Conservation (phyloP, 2,888 invertebrate species). For the Pyrrhia umbra region DNA sequence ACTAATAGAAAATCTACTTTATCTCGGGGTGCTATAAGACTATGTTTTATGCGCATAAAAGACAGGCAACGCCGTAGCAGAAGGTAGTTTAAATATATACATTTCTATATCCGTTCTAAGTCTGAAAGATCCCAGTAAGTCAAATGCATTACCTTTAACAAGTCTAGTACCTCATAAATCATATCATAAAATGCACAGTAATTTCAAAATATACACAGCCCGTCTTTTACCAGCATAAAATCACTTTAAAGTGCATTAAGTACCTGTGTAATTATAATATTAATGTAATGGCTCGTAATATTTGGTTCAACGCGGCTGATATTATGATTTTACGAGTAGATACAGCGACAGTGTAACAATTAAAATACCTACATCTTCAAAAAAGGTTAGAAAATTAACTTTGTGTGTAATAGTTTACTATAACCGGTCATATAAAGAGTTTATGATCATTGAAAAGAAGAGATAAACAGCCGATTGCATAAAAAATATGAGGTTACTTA, state of each 20-base stretch:
- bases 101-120: too few relatives aligned
- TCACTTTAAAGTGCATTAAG: conserved; percentile 22
- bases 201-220: neutral
- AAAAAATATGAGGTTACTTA: too few relatives aligned
- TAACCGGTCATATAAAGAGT: too few relatives aligned
- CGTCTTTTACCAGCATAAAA: conserved; percentile 30
- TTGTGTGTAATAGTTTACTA: too few relatives aligned
- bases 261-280: conserved; percentile 37
- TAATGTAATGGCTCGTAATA: conserved; percentile 24
- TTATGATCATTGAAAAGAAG: too few relatives aligned
- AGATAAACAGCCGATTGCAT: too few relatives aligned
- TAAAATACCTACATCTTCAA: neutral
- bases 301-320: conserved; percentile 16
- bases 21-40: too few relatives aligned
- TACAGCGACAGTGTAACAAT: neutral
- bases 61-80: too few relatives aligned
- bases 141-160: conserved; percentile 11
- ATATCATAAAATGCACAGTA: conserved; percentile 22
- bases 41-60: too few relatives aligned
- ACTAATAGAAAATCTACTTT: too few relatives aligned
- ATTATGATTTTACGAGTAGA: conserved; percentile 20
- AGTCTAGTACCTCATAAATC: conserved; percentile 27
- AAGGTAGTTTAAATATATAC: too few relatives aligned
- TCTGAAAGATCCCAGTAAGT: too few relatives aligned
- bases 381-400: neutral